These are phyloP conservation scores for Nomada flava DNA, from an alignment of 2,888 invertebrate genomes.

Conservation along the genomic window DNA sequence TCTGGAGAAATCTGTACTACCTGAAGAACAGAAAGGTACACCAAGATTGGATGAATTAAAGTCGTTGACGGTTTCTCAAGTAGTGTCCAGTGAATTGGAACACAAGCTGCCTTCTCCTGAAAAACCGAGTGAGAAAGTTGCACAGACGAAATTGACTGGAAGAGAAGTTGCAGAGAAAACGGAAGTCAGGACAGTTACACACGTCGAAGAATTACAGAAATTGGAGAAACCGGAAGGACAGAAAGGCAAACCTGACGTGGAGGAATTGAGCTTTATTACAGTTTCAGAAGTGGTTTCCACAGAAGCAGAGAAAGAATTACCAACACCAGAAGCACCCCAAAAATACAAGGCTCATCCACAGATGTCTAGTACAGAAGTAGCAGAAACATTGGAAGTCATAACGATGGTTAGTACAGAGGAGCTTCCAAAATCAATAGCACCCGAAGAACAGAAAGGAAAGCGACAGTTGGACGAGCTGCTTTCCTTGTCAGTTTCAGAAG, in stretches of 20 bases:
- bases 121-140: constrained; percentile 80
- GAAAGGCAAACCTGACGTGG: constrained; percentile 73
- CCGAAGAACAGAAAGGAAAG: constrained; percentile 71
- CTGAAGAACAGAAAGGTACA: constrained; percentile 69
- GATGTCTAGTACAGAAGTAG: constrained; percentile 80
- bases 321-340: constrained; percentile 72
- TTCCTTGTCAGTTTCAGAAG: constrained; percentile 75
- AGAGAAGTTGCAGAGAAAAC: constrained; percentile 69
- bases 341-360: constrained; percentile 81
- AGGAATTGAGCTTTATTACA: constrained; percentile 74
- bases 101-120: constrained; percentile 54
- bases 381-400: constrained; percentile 77
- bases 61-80: constrained; percentile 73
- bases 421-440: constrained; percentile 62
- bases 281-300: constrained; percentile 76
- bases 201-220: constrained; percentile 69
- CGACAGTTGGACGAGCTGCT: constrained; percentile 75
- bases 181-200: constrained; percentile 73
- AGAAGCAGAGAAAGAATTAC: constrained; percentile 74
- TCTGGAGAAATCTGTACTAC: constrained; percentile 49
- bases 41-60: constrained; percentile 68
- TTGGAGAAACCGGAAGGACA: constrained; percentile 67
- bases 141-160: constrained; percentile 76
- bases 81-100: constrained; percentile 69
- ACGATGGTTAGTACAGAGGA: constrained; percentile 70